Evolutionary conservation across 2,797 vertebrate species (phyloP).

Genomic region (Pseudochirops corinnae): DNA sequence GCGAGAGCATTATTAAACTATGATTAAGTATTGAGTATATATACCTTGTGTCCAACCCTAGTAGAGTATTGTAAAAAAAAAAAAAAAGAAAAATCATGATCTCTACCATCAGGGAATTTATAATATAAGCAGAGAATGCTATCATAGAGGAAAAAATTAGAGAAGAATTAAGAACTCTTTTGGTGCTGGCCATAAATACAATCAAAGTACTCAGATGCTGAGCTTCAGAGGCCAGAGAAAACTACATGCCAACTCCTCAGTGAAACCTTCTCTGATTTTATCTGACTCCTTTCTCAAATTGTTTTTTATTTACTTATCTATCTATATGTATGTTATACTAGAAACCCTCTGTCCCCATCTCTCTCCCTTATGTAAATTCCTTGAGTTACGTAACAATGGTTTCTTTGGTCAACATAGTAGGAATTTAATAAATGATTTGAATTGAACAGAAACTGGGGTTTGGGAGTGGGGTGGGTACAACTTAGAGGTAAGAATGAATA

Average conservation of each 20-base stretch:
- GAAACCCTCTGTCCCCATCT: neutral
- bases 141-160: neutral
- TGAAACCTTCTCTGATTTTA: neutral
- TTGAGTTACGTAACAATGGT: neutral
- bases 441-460: neutral
- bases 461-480: neutral
- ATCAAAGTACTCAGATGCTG: neutral
- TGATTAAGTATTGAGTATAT: neutral
- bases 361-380: neutral
- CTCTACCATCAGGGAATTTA: neutral
- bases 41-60: neutral
- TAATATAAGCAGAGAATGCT: neutral
- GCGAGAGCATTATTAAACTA: neutral
- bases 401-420: neutral
- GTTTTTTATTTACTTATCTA: neutral
- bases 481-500: neutral
- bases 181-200: neutral
- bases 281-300: neutral
- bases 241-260: neutral
- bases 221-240: neutral
- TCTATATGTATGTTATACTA: neutral
- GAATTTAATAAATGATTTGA: neutral
- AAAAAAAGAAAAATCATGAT: neutral
- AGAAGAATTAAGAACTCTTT: no score
- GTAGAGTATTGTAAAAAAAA: neutral